Conservation (phyloP, 1,140 invertebrate species). For the Artemia franciscana region DNA sequence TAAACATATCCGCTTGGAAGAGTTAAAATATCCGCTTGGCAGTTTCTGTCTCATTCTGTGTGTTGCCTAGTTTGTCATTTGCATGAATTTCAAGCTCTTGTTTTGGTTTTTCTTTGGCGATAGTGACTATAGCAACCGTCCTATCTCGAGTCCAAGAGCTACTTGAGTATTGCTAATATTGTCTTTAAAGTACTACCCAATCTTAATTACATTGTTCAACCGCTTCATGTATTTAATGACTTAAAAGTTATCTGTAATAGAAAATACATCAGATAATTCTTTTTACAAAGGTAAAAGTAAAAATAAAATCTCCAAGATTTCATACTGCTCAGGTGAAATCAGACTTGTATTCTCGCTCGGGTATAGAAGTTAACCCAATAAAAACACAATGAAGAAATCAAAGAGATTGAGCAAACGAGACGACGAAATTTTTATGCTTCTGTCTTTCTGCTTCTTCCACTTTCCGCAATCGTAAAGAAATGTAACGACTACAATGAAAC, state of each 20-base stretch:
- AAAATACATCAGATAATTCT: conserved; percentile 2
- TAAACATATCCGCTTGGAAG: no score
- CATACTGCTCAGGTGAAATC: no score
- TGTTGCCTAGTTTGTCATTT: conserved; percentile 13
- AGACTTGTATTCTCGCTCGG: no score
- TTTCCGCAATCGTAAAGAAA: no score
- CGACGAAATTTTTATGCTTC: no score
- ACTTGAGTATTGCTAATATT: conserved; percentile 43
- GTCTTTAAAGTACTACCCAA: conserved; percentile 54
- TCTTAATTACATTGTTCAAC: conserved; percentile 66
- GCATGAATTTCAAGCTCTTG: conserved; percentile 46
- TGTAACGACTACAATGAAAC: no score
- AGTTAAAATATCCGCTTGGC: no score
- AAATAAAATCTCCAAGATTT: no score
- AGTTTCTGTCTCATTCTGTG: neutral
- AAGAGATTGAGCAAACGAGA: no score
- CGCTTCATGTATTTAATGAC: conserved; percentile 61
- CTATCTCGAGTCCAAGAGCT: conserved; percentile 30
- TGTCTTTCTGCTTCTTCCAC: no score
- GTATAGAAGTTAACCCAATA: no score
- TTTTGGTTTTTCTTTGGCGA: conserved; percentile 29
- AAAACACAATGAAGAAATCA: no score
- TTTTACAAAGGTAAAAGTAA: neutral
- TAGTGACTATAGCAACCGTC: conserved; percentile 29
- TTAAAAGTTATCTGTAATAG: conserved; percentile 35